Percentiles rank a stretch among this genome's conserved stretches.
Conservation (phyloP, 2,113 vertebrate species). For the Halcyon senegalensis region DNA sequence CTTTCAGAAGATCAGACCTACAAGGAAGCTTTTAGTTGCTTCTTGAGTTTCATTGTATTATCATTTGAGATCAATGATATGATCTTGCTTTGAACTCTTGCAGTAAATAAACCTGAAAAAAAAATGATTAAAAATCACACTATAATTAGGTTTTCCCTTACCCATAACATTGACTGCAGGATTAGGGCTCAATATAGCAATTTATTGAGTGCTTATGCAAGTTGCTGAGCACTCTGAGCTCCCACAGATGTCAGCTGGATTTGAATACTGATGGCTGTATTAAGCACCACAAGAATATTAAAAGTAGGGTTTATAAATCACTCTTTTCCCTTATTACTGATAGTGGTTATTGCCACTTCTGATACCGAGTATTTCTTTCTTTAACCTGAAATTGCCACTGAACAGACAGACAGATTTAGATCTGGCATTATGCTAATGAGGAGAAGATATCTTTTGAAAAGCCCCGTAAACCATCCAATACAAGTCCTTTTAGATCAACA, state of each 20-base stretch:
- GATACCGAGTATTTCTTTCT: neutral
- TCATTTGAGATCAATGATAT: constrained; percentile 3
- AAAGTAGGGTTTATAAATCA: constrained; percentile 6
- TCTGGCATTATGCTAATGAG: neutral
- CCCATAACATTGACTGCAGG: constrained; percentile 6
- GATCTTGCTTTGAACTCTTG: constrained; percentile 22
- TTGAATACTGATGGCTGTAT: constrained; percentile 56
- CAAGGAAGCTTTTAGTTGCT: neutral
- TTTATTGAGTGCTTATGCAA: constrained; percentile 24
- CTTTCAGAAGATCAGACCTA: constrained; percentile 7
- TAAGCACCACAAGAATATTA: neutral
- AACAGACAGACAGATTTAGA: neutral
- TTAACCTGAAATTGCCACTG: neutral
- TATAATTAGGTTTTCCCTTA: constrained; percentile 28
- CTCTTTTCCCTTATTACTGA: neutral
- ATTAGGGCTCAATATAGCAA: constrained; percentile 25
- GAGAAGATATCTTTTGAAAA: neutral
- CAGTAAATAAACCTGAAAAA: constrained; percentile 5
- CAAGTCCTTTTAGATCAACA: neutral
- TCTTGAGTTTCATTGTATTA: constrained; percentile 7
- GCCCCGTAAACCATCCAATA: neutral
- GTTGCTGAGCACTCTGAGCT: constrained; percentile 14
- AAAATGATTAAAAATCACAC: neutral
- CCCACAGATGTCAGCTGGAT: constrained; percentile 1
- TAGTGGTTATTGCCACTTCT: constrained; percentile 19